These are phyloP conservation scores for Folsomia manolachei DNA, from an alignment of 2,888 invertebrate genomes.

Conservation along the genomic window DNA sequence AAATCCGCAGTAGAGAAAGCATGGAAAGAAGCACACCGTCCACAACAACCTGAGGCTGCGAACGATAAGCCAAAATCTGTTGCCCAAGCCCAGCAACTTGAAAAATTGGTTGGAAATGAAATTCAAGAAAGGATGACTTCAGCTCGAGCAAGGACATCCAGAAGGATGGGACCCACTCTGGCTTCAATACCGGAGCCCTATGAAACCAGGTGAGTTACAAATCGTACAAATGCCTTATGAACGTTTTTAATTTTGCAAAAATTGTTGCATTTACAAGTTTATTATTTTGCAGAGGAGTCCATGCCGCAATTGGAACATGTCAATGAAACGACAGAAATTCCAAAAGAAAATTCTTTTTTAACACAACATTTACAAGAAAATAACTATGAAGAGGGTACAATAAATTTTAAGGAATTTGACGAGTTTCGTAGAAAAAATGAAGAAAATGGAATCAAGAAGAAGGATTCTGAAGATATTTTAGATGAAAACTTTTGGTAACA, in stretches of 20 bases:
- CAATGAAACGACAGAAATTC: not conserved
- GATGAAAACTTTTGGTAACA: constrained; percentile 7
- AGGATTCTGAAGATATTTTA: not conserved
- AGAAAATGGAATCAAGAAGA: not conserved
- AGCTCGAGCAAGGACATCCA: constrained; percentile 41
- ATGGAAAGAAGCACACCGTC: constrained; percentile 28
- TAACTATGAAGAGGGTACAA: not conserved
- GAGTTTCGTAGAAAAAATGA: not conserved
- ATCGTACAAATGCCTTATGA: not conserved
- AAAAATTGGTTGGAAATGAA: constrained; percentile 48
- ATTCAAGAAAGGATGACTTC: constrained; percentile 49
- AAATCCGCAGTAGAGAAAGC: constrained; percentile 45
- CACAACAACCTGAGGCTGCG: not conserved
- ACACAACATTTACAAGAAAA: not conserved
- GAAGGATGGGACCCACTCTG: constrained; percentile 34
- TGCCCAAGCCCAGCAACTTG: too few relatives aligned
- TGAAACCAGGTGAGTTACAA: constrained; percentile 20
- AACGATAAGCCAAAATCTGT: not conserved
- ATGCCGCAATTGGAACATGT: not conserved
- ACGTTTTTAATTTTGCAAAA: not conserved
- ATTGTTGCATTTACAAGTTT: not conserved
- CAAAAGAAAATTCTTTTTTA: not conserved
- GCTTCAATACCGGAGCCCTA: constrained; percentile 49
- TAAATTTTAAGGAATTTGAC: not conserved
- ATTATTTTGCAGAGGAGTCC: not conserved